These are phyloP conservation scores for Lithobates sylvaticus DNA, from an alignment of 2,797 vertebrate genomes.

Conservation along the genomic window DNA sequence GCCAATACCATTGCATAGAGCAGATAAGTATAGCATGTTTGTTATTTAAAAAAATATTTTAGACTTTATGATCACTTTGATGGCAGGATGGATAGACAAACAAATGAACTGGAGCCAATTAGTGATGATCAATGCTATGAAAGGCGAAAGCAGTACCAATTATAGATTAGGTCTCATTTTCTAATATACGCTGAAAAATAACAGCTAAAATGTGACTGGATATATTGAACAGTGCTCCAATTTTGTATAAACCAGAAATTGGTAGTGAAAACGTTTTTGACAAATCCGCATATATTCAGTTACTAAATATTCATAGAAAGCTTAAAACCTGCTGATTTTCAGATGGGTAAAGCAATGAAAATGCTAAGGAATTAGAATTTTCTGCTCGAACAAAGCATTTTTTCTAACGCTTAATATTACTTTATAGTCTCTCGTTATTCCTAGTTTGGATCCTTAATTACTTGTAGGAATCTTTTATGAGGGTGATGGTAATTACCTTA, in stretches of 20 bases:
- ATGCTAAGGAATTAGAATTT: neutral
- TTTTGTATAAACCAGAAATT: neutral
- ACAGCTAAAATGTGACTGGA: neutral
- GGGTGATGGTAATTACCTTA: constrained; percentile 34
- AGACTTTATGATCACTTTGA: too few species aligned
- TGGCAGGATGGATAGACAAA: too few species aligned
- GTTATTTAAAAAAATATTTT: too few species aligned
- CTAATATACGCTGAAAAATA: neutral
- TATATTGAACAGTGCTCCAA: neutral
- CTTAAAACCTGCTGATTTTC: neutral
- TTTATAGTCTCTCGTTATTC: neutral
- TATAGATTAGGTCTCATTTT: neutral
- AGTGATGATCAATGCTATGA: too few species aligned
- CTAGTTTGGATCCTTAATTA: constrained; percentile 30
- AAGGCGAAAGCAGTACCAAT: too few species aligned
- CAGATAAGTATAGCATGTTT: too few species aligned
- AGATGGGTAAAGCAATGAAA: neutral
- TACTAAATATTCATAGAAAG: neutral
- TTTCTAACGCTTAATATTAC: neutral
- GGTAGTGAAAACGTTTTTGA: neutral
- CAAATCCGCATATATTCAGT: neutral
- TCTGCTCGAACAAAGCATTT: neutral
- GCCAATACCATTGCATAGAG: too few species aligned
- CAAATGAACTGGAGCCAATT: too few species aligned
- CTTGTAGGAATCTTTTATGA: constrained; percentile 27